Base-by-base conservation (phyloP, 2,113 vertebrate genomes). In the Elephas maximus region DNA sequence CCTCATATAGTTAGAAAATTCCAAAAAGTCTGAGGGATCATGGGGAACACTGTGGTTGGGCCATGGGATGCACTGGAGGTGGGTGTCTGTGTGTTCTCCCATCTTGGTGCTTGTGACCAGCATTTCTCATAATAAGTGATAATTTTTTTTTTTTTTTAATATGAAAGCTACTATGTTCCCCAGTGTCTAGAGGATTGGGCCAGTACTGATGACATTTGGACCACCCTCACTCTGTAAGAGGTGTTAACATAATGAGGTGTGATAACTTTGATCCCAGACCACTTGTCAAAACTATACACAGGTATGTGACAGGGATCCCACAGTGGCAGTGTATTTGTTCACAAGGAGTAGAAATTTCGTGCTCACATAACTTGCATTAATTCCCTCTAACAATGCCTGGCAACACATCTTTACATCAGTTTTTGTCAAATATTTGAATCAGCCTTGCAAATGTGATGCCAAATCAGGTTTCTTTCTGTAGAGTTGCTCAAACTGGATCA, bases 191-290 rank as follows among this genome's bases (percentile, higher is more conserved):
- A 5, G 99, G 99, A 98, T 99, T 98, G 4, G 99, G 99, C 99
- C 99, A 99, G 97, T 99, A 99, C 96, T 99, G 99, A 97, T 99
- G 99, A 98, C 99, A 99, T 98, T 99, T 99, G n/a, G 99, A 99
- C 99, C 99, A 99, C 97, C 99, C 99, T 98, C 99, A 98, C 98
- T 99, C 99, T 0, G 99, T 99, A 81, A 99, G 99, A 20, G 99
- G 99, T 5, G 99, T 99, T 95, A 99, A 97, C 99, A 99, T 99
- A 98, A 99, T 98, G 93, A 99, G 99, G 95, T 99, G 98, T 17
- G 99, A 99, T 76, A 99, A 98, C 94, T 98, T 99, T 99, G 99
- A 98, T 99, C 99, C 99, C 99, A 99, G 95, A 99, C 99, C 26
- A 99, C 99, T 96, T 99, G 99, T 99, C 99, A 99, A 98, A 99